phyloP scores from a whole-genome alignment of 1,140 invertebrate species.

The Leptonema lineaticorne region DNA sequence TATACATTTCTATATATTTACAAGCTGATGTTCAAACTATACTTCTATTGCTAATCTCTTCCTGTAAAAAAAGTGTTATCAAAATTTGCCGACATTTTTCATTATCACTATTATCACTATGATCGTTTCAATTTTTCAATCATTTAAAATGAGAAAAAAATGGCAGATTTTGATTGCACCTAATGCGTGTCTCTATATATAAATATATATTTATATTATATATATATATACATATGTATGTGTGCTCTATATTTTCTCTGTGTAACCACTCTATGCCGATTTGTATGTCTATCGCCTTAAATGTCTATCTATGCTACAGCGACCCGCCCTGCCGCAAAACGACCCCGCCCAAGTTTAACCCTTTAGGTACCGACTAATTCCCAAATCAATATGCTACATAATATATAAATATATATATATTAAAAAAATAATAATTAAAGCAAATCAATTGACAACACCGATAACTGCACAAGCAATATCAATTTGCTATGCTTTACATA shows the following conservation, averaged over 20 bases:
- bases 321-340: constrained; percentile 26
- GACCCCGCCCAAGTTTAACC: constrained; percentile 22
- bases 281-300: constrained; percentile 39
- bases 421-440: too few relatives aligned
- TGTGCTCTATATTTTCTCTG: constrained; percentile 31
- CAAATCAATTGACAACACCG: too few relatives aligned
- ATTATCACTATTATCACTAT: too few relatives aligned
- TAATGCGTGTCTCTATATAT: background rate
- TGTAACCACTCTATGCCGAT: constrained; percentile 35
- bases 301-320: constrained; percentile 36
- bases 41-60: constrained; percentile 20
- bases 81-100: constrained; percentile 7
- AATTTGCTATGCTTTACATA: too few relatives aligned
- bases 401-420: too few relatives aligned
- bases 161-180: constrained; percentile 8
- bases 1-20: background rate
- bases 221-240: constrained; percentile 7
- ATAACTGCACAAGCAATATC: too few relatives aligned
- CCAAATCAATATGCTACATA: background rate
- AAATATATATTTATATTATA: background rate
- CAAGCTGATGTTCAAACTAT: constrained; percentile 17
- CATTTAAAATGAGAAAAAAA: background rate
- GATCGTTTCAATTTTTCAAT: background rate
- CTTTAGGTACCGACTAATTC: background rate
- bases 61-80: constrained; percentile 2